Evolutionary conservation across 2,888 invertebrate species (phyloP).

Genomic region (Tenthredo notha): DNA sequence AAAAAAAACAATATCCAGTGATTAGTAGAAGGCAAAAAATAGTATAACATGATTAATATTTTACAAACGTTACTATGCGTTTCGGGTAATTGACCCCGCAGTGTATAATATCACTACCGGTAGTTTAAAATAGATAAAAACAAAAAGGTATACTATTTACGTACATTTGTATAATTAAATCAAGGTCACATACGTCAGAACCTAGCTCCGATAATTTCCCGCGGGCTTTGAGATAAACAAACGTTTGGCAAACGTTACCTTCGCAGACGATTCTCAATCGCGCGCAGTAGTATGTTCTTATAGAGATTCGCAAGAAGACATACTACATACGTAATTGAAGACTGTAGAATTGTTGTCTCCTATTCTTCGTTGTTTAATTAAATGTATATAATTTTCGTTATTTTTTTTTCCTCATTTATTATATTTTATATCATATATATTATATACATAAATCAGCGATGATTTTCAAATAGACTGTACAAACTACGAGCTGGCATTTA

Average conservation of each 20-base stretch:
- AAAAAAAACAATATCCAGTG: neutral
- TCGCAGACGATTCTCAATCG: neutral
- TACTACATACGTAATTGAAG: neutral
- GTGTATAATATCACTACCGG: neutral
- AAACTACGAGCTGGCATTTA: slow-evolving; percentile 5
- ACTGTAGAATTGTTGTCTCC: neutral
- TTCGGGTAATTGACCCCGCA: slow-evolving; percentile 6
- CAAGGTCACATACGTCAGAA: slow-evolving; percentile 18
- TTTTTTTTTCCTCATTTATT: neutral
- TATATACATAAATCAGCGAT: no score
- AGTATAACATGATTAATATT: neutral
- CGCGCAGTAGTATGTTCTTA: neutral
- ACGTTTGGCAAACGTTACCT: slow-evolving; percentile 31
- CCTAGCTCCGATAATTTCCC: neutral
- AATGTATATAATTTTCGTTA: neutral
- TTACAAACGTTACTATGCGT: neutral
- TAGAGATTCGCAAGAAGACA: neutral
- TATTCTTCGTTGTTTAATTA: neutral
- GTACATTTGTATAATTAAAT: slow-evolving; percentile 26
- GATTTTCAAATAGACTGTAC: slow-evolving; percentile 23
- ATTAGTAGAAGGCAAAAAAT: neutral
- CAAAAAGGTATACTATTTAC: neutral
- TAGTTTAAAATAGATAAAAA: neutral
- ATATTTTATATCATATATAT: neutral
- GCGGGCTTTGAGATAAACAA: slow-evolving; percentile 24